Evolutionary conservation across 2,797 vertebrate genomes (phyloP), one percentile per base, ranked within the genome.

Genomic region (Octomys mimax): DNA sequence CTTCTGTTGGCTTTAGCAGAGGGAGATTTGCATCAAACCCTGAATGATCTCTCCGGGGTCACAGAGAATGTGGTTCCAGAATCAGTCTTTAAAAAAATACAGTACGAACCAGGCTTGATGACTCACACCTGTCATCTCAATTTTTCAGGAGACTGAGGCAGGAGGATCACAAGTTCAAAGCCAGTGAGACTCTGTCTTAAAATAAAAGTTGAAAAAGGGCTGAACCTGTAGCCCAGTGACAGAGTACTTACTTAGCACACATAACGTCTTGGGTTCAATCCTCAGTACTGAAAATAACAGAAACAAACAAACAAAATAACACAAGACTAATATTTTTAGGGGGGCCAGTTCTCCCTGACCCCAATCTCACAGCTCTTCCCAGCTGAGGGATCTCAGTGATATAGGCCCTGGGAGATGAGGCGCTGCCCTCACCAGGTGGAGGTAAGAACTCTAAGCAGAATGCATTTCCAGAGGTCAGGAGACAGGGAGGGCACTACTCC

Each of bases 21-120:
- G 64, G 62, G 46, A 12, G 26, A 28, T 71, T 82, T 85, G 89
- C 62, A 68, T 73, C 68, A 57, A 88, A 64, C 13, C 26, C 87
- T 49, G 54, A 57, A 28, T 42, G 16, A 7, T n/a, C 79, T 95
- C 78, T 78, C 54, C 52, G 73, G 26, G 59, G 71, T 18, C 46
- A 66, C 19, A 88, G 2, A 66, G 39, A 87, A 52, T 75, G 22
- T 13, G 42, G 57, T 87, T 87, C 68, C 21, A 52, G 80, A 97
- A 61, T 59, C 68, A 13, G 28, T 87, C 79, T 89, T 88, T 80
- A 86, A 92, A 87, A 83, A 36, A 94, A 42, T 68, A 62, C 10
- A 75, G 80, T 61, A 26, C 6, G 18, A 31, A 31, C 49, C 31
- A 54, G 77, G 31, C 18, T 31, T 78, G 46, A 75, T 42, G 39